Evolutionary conservation across 2,113 vertebrate genomes (phyloP).

Genomic region (Rhea pennata): DNA sequence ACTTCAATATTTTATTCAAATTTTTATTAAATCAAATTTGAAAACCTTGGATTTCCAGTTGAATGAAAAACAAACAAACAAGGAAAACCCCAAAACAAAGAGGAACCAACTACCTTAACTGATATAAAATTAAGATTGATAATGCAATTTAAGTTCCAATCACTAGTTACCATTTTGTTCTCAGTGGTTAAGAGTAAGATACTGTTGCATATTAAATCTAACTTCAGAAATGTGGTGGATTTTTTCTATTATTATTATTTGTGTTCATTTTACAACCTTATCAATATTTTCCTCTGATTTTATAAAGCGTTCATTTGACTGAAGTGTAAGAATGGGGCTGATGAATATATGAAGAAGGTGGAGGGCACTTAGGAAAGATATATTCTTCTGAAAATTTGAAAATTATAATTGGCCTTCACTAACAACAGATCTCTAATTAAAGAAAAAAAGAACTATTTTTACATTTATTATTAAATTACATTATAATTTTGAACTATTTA

Average conservation of each 20-base stretch:
- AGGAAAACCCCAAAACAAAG: not conserved
- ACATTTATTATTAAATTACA: not conserved
- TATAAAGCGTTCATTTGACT: not conserved
- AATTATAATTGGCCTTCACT: not conserved
- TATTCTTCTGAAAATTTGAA: not conserved
- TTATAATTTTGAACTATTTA: too few relatives aligned
- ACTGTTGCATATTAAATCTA: not conserved
- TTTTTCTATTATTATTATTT: not conserved
- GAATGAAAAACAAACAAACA: not conserved
- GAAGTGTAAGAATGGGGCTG: not conserved
- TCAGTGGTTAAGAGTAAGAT: not conserved
- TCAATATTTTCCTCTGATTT: not conserved
- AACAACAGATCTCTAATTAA: not conserved
- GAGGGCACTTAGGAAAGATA: not conserved
- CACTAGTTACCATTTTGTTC: not conserved
- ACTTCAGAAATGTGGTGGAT: not conserved
- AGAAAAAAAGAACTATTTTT: not conserved
- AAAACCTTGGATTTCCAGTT: not conserved
- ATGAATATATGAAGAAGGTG: not conserved
- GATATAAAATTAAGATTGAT: not conserved
- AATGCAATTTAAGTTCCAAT: not conserved
- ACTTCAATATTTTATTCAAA: not conserved
- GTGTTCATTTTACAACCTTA: not conserved
- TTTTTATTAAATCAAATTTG: not conserved
- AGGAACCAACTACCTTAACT: not conserved